Evolutionary conservation across 2,797 vertebrate genomes (phyloP).

Genomic region (Valencia hispanica): DNA sequence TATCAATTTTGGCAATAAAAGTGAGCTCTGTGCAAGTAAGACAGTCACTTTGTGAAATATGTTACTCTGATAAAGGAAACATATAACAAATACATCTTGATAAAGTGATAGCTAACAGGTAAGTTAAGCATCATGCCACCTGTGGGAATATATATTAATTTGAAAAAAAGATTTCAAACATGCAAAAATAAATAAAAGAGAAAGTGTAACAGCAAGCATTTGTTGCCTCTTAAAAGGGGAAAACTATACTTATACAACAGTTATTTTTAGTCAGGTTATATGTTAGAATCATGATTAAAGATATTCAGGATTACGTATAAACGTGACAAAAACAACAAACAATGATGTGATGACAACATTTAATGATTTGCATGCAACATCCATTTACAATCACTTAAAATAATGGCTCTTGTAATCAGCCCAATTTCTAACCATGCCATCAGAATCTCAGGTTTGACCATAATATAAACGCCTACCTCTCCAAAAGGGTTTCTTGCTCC

Average conservation of each 20-base stretch:
- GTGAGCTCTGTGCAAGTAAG: slow-evolving; percentile 53
- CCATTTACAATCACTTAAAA: slow-evolving; percentile 16
- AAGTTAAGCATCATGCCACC: slow-evolving; percentile 48
- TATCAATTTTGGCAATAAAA: slow-evolving; percentile 35
- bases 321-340: background rate
- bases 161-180: slow-evolving; percentile 42
- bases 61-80: slow-evolving; percentile 22
- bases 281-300: background rate
- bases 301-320: slow-evolving; percentile 5
- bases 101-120: slow-evolving; percentile 35
- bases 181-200: slow-evolving; percentile 55
- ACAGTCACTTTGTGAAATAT: slow-evolving; percentile 33
- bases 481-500: slow-evolving; percentile 66
- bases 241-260: slow-evolving; percentile 49
- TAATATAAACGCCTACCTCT: slow-evolving; percentile 80
- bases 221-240: slow-evolving; percentile 39
- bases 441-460: slow-evolving; percentile 18
- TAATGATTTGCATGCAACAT: slow-evolving; percentile 49
- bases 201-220: slow-evolving; percentile 14
- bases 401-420: slow-evolving; percentile 16
- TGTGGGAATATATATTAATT: slow-evolving; percentile 34
- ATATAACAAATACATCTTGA: slow-evolving; percentile 28
- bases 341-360: slow-evolving; percentile 14
- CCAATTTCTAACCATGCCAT: slow-evolving; percentile 36
- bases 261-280: slow-evolving; percentile 11